Base-by-base conservation (phyloP, 2,113 vertebrate species). In the Orthonyx spaldingii region DNA sequence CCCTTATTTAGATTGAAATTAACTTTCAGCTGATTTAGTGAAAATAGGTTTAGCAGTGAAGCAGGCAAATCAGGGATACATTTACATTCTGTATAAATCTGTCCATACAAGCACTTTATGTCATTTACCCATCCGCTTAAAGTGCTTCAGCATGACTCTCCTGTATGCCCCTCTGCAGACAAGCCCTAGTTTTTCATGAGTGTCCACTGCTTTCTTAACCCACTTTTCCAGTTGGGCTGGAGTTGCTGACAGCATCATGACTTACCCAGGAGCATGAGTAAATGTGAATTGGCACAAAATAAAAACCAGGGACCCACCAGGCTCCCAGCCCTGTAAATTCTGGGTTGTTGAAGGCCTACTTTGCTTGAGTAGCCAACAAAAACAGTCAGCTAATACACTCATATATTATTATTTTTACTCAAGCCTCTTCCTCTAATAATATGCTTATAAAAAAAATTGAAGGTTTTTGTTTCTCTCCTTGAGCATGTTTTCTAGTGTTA, bases 291-390 rank as follows among this genome's bases (percentile, higher is more conserved):
- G 92, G 83, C 92, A 78, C 68, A 24, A 94, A 94, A 89, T 81
- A 64, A 93, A 84, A 96, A 56, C 60, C 61, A 75, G 64, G 87
- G 44, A 87, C 90, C 80, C 49, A 87, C 52, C 83, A 82, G 88
- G 41, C 86, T 95, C 42, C 15, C 37, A 44, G 77, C 76, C 41
- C 69, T 90, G 61, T 90, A 90, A 94, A 87, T 94, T 72, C 79
- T 75, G 83, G 26, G 47, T 68, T 90, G 69, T 68, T 82, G 83
- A 93, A 93, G 77, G 44, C 41, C 72, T 94, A 3, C 83, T 74
- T 95, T 78, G 55, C 88, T 92, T 80, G 80, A 93, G 69, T 82
- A 78, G 93, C 92, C 92, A 96, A 82, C 69, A 94, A 87, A 87
- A 96, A 90, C 57, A 90, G 71, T 63, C 22, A 60, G 77, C 53